phyloP scores from a whole-genome alignment of 2,113 vertebrate species.

The Falco punctatus region DNA sequence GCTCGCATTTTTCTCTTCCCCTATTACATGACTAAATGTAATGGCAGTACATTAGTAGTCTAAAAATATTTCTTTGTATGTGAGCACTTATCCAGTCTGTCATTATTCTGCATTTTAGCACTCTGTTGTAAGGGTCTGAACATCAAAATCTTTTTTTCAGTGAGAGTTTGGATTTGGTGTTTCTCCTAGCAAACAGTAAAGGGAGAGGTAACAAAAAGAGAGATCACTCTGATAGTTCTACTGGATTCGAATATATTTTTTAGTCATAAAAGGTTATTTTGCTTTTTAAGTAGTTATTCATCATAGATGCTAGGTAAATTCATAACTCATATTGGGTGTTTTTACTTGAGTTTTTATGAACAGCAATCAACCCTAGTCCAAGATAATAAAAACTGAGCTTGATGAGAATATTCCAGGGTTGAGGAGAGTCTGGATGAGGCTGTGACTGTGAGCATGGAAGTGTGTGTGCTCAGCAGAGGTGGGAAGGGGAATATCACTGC shows the following conservation, averaged over 20 bases:
- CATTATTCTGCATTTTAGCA: not conserved
- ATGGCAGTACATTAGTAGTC: not conserved
- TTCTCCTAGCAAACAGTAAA: not conserved
- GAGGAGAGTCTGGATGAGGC: not conserved
- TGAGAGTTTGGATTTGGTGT: not conserved
- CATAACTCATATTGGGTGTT: not conserved
- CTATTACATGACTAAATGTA: not conserved
- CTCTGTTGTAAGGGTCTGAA: not conserved
- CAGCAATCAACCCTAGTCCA: not conserved
- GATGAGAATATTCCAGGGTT: not conserved
- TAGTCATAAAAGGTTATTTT: not conserved
- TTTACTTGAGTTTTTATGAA: slow-evolving; percentile 1
- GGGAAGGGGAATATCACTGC: not conserved
- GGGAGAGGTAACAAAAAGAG: not conserved
- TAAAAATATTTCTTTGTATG: not conserved
- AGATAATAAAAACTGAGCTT: not conserved
- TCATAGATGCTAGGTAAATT: not conserved
- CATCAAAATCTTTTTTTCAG: not conserved
- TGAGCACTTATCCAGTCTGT: not conserved
- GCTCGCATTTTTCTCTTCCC: not conserved
- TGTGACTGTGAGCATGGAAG: not conserved
- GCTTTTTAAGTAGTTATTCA: not conserved
- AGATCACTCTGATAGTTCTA: not conserved
- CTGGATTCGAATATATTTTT: not conserved
- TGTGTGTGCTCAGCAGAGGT: not conserved